Base-by-base conservation (phyloP, 2,113 vertebrate genomes). In the Hipposideros armiger region DNA sequence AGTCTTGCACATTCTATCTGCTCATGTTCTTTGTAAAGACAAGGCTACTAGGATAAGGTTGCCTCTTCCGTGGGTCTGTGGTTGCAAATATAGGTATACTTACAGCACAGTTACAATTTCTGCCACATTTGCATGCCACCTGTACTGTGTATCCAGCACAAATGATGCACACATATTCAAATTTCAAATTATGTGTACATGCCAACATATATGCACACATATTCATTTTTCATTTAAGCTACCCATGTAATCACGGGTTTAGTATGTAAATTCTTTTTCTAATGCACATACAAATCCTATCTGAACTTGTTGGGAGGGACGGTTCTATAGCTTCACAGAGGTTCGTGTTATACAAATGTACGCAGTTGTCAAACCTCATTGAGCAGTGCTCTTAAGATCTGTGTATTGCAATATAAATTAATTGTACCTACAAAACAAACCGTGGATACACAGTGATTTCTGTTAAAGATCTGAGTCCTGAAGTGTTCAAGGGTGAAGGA, bases 91-190 rank as follows among this genome's bases (percentile, higher is more conserved):
- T 13, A 90, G 66, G 74, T 1, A 2, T 24, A 3, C 1, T 13
- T 17, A 45, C 0, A 4, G 4, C 28, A 62, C 5, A 3, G 30
- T 7, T 28, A 11, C 10, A 42, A 5, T 28, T 66, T 52, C 4
- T 67, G 16, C 16, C 14, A 26, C 19, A 40, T 58, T n/a, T 90
- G 36, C 28, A 54, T 17, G 16, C 7, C 30, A 42, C 52, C 66
- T 67, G 19, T n/a, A 64, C 22, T 30, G 24, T 19, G 36, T 52
- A 32, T 40, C 60, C 56, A n/a, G 8, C 10, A 7, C 28, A n/a
- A 90, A 42, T 66, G 16, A 45, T 26, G 17, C 5, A 54, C 5
- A 42, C 6, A 30, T 36, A 36, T 36, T 36, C 36, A 36, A 36
- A 36, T 36, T 36, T 36, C 36, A 36, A 36, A 36, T 36, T 58